Percentiles rank a stretch among this genome's conserved stretches.
Evolutionary conservation across 2,888 invertebrate genomes (phyloP).

Genomic region (Seladonia tumulorum): DNA sequence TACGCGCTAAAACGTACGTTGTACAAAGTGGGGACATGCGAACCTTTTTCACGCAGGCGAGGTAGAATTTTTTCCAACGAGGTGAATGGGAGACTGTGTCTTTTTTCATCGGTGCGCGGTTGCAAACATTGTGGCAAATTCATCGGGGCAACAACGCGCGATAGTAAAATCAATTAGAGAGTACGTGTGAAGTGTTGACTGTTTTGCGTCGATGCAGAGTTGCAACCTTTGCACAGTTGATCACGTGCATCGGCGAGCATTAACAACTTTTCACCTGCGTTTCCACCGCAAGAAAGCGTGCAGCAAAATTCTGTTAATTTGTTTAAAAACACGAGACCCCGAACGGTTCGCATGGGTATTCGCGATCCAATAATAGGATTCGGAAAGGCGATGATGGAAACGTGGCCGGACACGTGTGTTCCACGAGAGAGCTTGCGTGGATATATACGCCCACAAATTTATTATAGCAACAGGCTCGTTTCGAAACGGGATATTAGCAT

Average conservation of each 20-base stretch:
- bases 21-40: not conserved
- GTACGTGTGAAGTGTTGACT: not conserved
- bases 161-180: constrained; percentile 1
- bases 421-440: not conserved
- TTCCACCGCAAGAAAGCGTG: not conserved
- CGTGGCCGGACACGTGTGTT: not conserved
- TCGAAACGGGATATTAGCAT: constrained; percentile 63
- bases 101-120: not conserved
- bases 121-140: not conserved
- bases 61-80: not conserved
- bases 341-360: not conserved
- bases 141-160: not conserved
- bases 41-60: not conserved
- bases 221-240: not conserved
- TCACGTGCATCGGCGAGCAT: not conserved
- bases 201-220: not conserved
- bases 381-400: not conserved
- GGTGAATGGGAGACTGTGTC: not conserved
- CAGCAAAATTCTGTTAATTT: not conserved
- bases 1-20: not conserved
- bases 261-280: not conserved
- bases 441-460: constrained; percentile 20
- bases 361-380: constrained; percentile 5
- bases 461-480: not conserved
- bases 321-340: not conserved